A percentile compares a stretch with the other conserved stretches of the same genome.
Conservation (phyloP, 2,888 invertebrate species). For the Oithona nana region DNA sequence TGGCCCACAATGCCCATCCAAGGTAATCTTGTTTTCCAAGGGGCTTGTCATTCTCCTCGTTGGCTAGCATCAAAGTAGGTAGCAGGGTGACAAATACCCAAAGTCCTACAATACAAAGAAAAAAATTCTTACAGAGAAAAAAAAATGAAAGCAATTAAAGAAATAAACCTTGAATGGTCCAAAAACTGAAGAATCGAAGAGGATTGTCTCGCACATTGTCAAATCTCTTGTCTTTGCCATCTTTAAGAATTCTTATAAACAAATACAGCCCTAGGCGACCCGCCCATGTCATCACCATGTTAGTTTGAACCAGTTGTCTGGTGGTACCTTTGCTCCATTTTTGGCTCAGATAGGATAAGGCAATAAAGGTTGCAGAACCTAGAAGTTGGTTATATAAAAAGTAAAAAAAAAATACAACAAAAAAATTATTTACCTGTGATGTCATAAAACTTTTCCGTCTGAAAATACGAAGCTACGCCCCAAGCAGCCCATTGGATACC, state of each 20-base stretch:
- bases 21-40: conserved; percentile 25
- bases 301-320: background rate
- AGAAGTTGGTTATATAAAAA: background rate
- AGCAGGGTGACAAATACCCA: conserved; percentile 29
- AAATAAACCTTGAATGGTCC: conserved; percentile 29
- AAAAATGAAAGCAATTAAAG: background rate
- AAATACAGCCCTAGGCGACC: conserved; percentile 27
- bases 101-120: conserved; percentile 23
- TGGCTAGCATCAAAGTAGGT: conserved; percentile 27
- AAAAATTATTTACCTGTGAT: conserved; percentile 25
- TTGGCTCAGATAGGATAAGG: conserved; percentile 1
- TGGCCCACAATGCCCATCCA: conserved; percentile 28
- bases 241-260: conserved; percentile 27
- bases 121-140: background rate
- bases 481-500: conserved; percentile 28
- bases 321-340: conserved; percentile 2
- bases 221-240: conserved; percentile 28
- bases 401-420: background rate
- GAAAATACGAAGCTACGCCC: conserved; percentile 25
- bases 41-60: conserved; percentile 21
- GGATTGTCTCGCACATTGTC: conserved; percentile 25
- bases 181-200: conserved; percentile 24
- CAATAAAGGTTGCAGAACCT: conserved; percentile 11
- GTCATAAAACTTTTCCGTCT: conserved; percentile 31
- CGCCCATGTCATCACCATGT: conserved; percentile 17